Conservation (phyloP, 2,797 vertebrate species). For the Pelobates cultripes region DNA sequence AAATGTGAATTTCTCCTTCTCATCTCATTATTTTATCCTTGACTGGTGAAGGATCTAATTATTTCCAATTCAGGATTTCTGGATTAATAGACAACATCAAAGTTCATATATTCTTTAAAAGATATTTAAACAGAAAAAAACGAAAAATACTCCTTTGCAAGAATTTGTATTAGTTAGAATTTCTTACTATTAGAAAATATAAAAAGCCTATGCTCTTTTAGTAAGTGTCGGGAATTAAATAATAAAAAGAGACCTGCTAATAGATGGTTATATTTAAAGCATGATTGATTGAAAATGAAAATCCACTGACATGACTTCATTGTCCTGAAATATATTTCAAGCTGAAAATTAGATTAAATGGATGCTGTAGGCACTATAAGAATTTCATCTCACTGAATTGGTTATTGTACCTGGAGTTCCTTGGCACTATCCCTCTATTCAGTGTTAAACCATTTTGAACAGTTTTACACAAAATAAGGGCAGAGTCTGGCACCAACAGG, state of each 20-base stretch:
- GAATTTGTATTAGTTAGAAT: background rate
- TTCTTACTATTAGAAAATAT: background rate
- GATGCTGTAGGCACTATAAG: no score
- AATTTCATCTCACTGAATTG: no score
- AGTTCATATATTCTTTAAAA: constrained; percentile 22
- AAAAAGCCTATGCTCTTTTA: background rate
- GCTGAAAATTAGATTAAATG: no score
- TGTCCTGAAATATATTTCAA: no score
- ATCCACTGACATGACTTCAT: background rate
- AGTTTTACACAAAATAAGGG: no score
- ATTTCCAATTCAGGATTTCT: constrained; percentile 18
- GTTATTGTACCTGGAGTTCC: no score
- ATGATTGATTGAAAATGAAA: constrained; percentile 16
- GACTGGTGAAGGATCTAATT: constrained; percentile 45
- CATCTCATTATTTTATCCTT: constrained; percentile 28
- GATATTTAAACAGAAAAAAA: constrained; percentile 14
- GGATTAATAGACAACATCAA: constrained; percentile 22
- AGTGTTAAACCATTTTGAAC: no score
- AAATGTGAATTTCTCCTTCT: constrained; percentile 24
- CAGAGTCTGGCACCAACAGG: no score
- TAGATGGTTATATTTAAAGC: constrained; percentile 9
- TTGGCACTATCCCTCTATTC: no score
- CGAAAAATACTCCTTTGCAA: constrained; percentile 1
- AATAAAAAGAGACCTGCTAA: background rate
- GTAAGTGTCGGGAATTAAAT: constrained; percentile 20